Evolutionary conservation across 2,888 invertebrate species (phyloP).

Genomic region (Drosophila rubida): DNA sequence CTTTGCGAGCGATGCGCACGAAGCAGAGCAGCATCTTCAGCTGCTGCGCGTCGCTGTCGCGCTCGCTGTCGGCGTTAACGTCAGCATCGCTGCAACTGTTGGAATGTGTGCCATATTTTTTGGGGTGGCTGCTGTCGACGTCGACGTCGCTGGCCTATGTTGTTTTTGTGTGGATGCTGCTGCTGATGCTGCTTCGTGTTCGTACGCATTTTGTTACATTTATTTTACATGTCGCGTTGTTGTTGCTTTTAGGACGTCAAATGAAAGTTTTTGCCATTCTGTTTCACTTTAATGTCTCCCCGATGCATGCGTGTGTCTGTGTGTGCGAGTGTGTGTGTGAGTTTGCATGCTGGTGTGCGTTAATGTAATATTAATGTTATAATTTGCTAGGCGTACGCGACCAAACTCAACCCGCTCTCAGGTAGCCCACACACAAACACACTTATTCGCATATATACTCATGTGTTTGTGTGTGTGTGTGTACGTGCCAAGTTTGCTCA

Average conservation of each 20-base stretch:
- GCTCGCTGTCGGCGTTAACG: constrained; percentile 29
- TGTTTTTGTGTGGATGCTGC: constrained; percentile 38
- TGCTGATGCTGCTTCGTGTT: constrained; percentile 44
- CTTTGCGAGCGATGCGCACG: constrained; percentile 67
- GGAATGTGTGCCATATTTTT: constrained; percentile 77
- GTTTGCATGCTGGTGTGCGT: constrained; percentile 60
- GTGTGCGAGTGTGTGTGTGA: constrained; percentile 27
- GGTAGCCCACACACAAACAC: constrained; percentile 11
- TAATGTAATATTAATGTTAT: constrained; percentile 81
- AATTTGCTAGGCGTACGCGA: constrained; percentile 71
- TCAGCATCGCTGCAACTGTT: constrained; percentile 73
- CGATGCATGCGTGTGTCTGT: constrained; percentile 49
- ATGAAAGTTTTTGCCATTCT: constrained; percentile 71
- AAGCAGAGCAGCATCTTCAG: constrained; percentile 29
- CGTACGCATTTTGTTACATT: constrained; percentile 69
- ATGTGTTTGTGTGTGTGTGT: constrained; percentile 1
- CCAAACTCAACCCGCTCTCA: constrained; percentile 41
- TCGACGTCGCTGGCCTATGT: constrained; percentile 31
- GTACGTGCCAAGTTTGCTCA: constrained; percentile 57
- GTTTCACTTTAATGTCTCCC: constrained; percentile 77
- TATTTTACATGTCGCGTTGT: constrained; percentile 61
- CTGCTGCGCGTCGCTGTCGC: constrained; percentile 40
- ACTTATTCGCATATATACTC: neutral
- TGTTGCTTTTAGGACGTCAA: constrained; percentile 58
- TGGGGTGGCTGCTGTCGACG: constrained; percentile 42